Conservation (phyloP, 2,888 invertebrate genomes). For the Ophion ventricosus region DNA sequence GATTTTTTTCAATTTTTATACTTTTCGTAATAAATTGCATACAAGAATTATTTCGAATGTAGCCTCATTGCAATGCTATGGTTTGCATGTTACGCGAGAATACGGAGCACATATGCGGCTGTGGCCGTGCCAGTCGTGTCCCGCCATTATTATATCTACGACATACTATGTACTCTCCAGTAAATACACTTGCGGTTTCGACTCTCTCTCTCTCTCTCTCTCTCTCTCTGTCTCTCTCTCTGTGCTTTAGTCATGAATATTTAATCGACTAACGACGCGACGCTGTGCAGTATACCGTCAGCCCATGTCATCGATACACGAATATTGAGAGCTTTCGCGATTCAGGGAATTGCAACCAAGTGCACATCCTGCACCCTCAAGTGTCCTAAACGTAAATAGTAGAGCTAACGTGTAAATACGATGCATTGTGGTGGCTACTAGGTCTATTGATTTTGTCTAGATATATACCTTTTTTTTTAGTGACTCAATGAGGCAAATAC, state of each 20-base stretch:
- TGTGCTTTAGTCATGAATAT: constrained; percentile 74
- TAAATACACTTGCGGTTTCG: constrained; percentile 47
- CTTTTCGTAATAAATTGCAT: too few relatives aligned
- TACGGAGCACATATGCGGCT: neutral
- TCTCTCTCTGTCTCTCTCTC: constrained; percentile 59
- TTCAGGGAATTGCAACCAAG: constrained; percentile 30
- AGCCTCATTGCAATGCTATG: neutral
- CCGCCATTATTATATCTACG: constrained; percentile 11
- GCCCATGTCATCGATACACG: constrained; percentile 69
- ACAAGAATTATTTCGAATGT: too few relatives aligned
- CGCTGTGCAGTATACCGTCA: constrained; percentile 66
- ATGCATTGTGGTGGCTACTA: constrained; percentile 22
- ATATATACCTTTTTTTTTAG: neutral
- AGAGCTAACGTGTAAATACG: constrained; percentile 61
- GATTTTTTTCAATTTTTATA: too few relatives aligned
- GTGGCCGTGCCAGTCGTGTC: neutral
- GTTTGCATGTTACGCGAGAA: neutral
- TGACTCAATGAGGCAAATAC: too few relatives aligned
- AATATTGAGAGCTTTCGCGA: constrained; percentile 63
- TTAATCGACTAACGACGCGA: constrained; percentile 70
- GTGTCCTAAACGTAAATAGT: constrained; percentile 67
- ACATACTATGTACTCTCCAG: constrained; percentile 29
- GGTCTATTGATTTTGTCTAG: neutral
- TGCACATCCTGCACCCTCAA: constrained; percentile 48
- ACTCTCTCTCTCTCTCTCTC: constrained; percentile 58